A percentile compares a stretch with the other conserved stretches of the same genome.
Conservation (phyloP, 2,113 vertebrate genomes). For the Antechinus stuartii region DNA sequence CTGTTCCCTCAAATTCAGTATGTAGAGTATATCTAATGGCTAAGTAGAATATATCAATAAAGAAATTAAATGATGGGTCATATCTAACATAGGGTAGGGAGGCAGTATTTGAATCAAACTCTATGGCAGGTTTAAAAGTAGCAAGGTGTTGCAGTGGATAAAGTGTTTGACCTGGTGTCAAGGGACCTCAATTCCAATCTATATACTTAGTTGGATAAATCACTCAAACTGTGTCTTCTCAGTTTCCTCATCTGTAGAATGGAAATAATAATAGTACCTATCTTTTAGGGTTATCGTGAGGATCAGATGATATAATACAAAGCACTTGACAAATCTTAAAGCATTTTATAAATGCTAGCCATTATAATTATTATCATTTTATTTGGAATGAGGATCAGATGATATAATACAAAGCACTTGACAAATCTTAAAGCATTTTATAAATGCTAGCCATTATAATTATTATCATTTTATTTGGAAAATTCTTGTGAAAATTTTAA, state of each 20-base stretch:
- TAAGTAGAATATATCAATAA: not conserved
- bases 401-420: not conserved
- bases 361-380: too few relatives aligned
- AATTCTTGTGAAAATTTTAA: not conserved
- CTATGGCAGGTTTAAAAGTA: not conserved
- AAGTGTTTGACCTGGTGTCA: not conserved
- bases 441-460: not conserved
- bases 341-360: not conserved
- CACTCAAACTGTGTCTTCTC: not conserved
- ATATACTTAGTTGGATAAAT: not conserved
- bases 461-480: too few relatives aligned
- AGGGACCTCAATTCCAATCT: not conserved
- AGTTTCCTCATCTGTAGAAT: not conserved
- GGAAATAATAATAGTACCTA: not conserved
- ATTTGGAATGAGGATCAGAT: not conserved
- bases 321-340: not conserved
- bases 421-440: not conserved
- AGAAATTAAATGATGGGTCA: not conserved
- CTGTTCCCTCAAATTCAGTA: not conserved
- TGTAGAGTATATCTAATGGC: not conserved
- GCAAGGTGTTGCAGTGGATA: not conserved
- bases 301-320: not conserved
- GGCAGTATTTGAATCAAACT: not conserved
- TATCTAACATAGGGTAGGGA: not conserved
- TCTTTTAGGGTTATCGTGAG: not conserved